A percentile compares a stretch with the other conserved stretches of the same genome.
phyloP scores from a whole-genome alignment of 2,113 vertebrate genomes.

The Dasyornis broadbenti region DNA sequence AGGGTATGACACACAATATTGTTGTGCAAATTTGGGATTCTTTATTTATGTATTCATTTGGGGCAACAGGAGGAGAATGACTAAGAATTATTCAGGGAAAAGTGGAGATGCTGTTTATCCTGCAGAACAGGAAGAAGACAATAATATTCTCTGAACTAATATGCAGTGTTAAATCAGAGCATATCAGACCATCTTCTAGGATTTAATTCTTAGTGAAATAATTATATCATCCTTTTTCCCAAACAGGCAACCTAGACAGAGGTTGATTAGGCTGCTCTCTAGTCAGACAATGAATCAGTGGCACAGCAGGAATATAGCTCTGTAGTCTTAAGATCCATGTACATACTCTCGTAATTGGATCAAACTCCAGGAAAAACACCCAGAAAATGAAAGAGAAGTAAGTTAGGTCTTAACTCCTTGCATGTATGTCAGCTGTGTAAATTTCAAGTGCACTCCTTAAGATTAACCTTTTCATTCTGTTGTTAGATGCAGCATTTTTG shows the following conservation, averaged over 20 bases:
- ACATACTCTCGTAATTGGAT: conserved; percentile 17
- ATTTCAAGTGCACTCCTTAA: not conserved
- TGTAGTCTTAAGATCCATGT: not conserved
- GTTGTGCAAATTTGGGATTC: not conserved
- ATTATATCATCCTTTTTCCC: conserved; percentile 48
- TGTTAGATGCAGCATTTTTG: not conserved
- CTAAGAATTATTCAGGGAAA: not conserved
- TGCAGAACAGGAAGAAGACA: not conserved
- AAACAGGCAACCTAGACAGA: conserved; percentile 38
- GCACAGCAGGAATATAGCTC: conserved; percentile 26
- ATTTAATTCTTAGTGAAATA: conserved; percentile 26
- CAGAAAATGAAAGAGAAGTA: conserved; percentile 10
- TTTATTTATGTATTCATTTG: not conserved
- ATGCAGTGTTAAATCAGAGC: not conserved
- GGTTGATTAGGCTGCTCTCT: conserved; percentile 27
- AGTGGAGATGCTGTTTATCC: not conserved
- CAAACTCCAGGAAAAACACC: conserved; percentile 24
- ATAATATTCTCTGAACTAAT: conserved; percentile 11
- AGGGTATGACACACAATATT: not conserved
- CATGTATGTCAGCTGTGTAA: not conserved
- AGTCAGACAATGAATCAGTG: conserved; percentile 47
- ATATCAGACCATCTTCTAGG: not conserved
- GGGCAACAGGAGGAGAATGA: not conserved
- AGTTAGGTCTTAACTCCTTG: conserved; percentile 20
- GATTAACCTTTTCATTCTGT: conserved; percentile 18